These are phyloP conservation scores for Malurus alboscapulatus DNA, from an alignment of 2,113 vertebrate species.

Conservation along the genomic window DNA sequence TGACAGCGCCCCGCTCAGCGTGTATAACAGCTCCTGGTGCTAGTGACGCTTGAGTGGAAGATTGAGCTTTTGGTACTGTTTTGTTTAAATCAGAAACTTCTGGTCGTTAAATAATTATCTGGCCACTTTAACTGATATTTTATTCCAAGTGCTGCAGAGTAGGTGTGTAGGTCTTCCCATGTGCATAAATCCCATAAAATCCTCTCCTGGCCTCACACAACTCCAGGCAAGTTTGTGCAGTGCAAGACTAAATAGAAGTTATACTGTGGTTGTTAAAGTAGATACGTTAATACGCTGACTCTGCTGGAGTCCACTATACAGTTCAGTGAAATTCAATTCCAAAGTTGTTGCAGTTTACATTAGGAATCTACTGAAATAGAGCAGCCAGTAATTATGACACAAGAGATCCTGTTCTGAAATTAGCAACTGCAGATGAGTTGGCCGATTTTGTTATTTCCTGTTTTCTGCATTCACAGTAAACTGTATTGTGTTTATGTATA, in stretches of 20 bases:
- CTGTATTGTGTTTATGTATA: accelerated
- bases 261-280: neutral
- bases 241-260: neutral
- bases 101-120: neutral
- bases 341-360: neutral
- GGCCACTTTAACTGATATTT: accelerated
- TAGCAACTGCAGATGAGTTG: neutral
- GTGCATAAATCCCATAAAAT: accelerated
- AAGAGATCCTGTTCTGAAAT: neutral
- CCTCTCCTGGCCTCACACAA: accelerated
- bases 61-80: too few species aligned
- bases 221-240: too few species aligned
- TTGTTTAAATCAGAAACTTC: neutral
- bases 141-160: neutral
- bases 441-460: accelerated
- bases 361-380: neutral
- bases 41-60: neutral
- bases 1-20: neutral
- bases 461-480: neutral
- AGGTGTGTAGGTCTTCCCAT: accelerated
- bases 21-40: neutral
- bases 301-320: accelerated
- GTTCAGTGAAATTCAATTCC: neutral
- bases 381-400: accelerated
- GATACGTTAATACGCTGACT: neutral